A percentile compares a stretch with the other conserved stretches of the same genome.
phyloP scores from a whole-genome alignment of 92 coral and sea anemone genomes.

The Zoanthus gigantus region DNA sequence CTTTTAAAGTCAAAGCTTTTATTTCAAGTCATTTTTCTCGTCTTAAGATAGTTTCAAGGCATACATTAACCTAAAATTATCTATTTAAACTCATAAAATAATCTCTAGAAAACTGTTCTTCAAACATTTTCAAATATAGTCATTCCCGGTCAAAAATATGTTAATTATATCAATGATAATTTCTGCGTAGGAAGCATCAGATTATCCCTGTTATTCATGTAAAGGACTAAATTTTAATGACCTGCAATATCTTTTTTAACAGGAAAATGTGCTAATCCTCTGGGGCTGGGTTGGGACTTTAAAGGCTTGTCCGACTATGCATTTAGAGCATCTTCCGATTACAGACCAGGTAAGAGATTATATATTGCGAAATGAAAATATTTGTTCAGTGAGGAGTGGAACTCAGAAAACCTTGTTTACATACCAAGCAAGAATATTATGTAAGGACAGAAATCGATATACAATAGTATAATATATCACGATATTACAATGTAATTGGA shows the following conservation, averaged over 20 bases:
- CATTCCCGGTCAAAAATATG: too few species aligned
- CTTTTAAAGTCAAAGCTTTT: too few species aligned
- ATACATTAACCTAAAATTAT: too few species aligned
- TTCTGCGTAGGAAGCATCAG: neutral
- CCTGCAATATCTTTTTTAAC: neutral
- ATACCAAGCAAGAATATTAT: neutral
- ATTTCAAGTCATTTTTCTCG: too few species aligned
- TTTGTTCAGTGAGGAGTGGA: neutral
- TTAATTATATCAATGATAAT: too few species aligned
- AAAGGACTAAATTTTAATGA: neutral
- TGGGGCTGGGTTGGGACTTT: slow-evolving; percentile 86
- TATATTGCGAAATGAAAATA: neutral
- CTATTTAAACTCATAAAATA: too few species aligned
- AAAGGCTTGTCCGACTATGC: slow-evolving; percentile 77
- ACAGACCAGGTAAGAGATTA: slow-evolving; percentile 66
- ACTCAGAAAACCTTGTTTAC: neutral
- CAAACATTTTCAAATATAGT: too few species aligned
- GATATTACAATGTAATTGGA: too few species aligned
- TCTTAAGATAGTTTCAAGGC: too few species aligned
- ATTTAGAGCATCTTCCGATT: slow-evolving; percentile 80
- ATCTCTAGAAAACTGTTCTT: too few species aligned
- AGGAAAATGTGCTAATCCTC: slow-evolving; percentile 75
- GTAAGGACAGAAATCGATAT: too few species aligned
- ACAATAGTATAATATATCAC: too few species aligned
- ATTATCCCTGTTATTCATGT: neutral